Evolutionary conservation across 2,888 invertebrate genomes (phyloP).

Genomic region (Noctua janthe): DNA sequence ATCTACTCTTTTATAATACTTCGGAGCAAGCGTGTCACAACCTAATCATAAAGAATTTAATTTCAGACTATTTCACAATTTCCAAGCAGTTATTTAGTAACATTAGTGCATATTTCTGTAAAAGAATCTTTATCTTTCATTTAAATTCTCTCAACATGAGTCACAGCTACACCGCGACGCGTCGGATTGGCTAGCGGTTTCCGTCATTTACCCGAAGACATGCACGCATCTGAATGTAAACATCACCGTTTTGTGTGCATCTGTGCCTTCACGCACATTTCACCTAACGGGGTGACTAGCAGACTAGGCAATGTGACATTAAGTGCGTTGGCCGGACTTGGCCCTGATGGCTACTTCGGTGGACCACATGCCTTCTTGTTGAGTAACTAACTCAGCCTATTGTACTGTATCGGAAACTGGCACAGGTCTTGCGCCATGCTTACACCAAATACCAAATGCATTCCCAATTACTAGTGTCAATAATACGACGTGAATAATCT

Average conservation of each 20-base stretch:
- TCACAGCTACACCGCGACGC: slow-evolving; percentile 27
- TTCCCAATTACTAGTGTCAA: slow-evolving; percentile 26
- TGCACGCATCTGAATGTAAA: slow-evolving; percentile 40
- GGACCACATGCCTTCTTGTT: slow-evolving; percentile 18
- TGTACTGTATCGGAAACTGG: neutral
- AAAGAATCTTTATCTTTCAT: slow-evolving; percentile 14
- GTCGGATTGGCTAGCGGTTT: slow-evolving; percentile 54
- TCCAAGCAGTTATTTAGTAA: slow-evolving; percentile 9
- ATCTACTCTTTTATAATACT: neutral
- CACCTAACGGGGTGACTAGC: slow-evolving; percentile 44
- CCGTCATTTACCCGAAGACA: slow-evolving; percentile 33
- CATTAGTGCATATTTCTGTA: slow-evolving; percentile 2
- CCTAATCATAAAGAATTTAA: neutral
- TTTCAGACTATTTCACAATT: slow-evolving; percentile 11
- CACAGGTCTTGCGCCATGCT: slow-evolving; percentile 15
- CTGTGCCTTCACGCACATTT: slow-evolving; percentile 42
- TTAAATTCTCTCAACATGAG: slow-evolving; percentile 35
- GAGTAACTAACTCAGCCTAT: neutral
- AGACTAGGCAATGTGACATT: slow-evolving; percentile 13
- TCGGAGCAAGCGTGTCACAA: neutral
- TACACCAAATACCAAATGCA: slow-evolving; percentile 27
- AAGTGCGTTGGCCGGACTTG: slow-evolving; percentile 18
- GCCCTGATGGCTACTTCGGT: slow-evolving; percentile 12
- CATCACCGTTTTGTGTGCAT: slow-evolving; percentile 30
- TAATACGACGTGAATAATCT: slow-evolving; percentile 3